Percentiles rank a stretch among this genome's conserved stretches.
Conservation (phyloP, 2,113 vertebrate genomes). For the Lepus americanus region DNA sequence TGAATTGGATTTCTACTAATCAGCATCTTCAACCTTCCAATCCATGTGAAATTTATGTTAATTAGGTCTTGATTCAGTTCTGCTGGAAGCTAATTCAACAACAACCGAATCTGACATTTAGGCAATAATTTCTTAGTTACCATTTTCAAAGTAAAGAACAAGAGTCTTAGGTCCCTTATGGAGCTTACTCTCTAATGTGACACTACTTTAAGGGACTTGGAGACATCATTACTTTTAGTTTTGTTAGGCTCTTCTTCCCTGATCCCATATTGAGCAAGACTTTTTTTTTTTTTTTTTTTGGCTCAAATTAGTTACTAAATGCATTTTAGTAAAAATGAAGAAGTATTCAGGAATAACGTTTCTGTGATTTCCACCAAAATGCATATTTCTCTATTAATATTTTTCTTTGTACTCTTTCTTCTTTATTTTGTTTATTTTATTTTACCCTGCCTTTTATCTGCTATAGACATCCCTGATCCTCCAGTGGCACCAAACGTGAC, state of each 20-base stretch:
- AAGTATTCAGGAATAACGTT: not conserved
- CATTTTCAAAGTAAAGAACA: constrained; percentile 38
- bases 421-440: not conserved
- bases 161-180: not conserved
- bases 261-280: not conserved
- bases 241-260: not conserved
- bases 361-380: not conserved
- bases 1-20: constrained; percentile 26
- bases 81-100: not conserved
- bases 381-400: not conserved
- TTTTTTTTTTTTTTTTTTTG: not conserved
- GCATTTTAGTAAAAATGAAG: not conserved
- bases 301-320: constrained; percentile 7
- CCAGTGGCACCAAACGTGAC: constrained; percentile 94
- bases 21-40: constrained; percentile 12
- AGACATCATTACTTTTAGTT: not conserved
- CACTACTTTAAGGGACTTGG: not conserved
- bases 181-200: not conserved
- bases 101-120: not conserved
- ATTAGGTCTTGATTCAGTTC: not conserved
- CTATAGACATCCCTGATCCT: constrained; percentile 95
- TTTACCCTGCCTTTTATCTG: not conserved
- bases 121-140: not conserved
- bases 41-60: not conserved
- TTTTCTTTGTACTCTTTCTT: not conserved